Base-by-base conservation (phyloP, 2,797 vertebrate species). In the Manis javanica region DNA sequence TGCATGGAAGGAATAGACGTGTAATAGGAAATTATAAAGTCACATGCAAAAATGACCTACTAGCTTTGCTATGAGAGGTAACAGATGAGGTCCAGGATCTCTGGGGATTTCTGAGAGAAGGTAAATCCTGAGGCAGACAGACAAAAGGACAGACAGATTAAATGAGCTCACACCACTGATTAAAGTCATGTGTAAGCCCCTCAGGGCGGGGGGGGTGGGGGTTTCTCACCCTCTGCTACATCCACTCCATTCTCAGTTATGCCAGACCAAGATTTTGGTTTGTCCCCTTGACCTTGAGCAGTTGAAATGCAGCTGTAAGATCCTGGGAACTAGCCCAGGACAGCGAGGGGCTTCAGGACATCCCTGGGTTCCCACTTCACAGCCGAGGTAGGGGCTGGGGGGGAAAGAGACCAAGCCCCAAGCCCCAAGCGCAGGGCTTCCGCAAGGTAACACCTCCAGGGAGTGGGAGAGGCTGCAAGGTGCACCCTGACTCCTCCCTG, bases 221-320 rank as follows among this genome's bases (percentile, higher is more conserved):
- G 46, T 12, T 39, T 29, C 89, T n/a, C 57, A 29, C 21, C 84
- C 29, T 34, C 0, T 0, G 9, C 84, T n/a, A 78, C 3, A 1
- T 9, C 90, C 49, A 0, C 64, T 71, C 72, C 0, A 1, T 53
- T 78, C 42, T 29, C 46, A 2, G 37, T n/a, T 29, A 37, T 9
- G 37, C 61, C 95, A 95, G 93, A 53, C 34, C n/a, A 21, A 90
- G 84, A 61, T 72, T 91, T 59, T 15, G 71, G 74, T 96, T 92
- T 95, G 95, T 97, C 87, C 94, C 31, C 31, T 55, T 94, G 97
- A 97, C 97, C 97, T 98, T 97, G 96, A 97, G 71, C 96, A 26
- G 77, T 63, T 53, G 81, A 24, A 83, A 79, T 11, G 71, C 1
- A 46, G 46, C 77, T 95, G 16, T 19, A 37, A 88, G 72, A 49